These are phyloP conservation scores for Hydra vulgaris DNA, from an alignment of 30 jellyfish, hydroid and myxozoan species.

Conservation along the genomic window DNA sequence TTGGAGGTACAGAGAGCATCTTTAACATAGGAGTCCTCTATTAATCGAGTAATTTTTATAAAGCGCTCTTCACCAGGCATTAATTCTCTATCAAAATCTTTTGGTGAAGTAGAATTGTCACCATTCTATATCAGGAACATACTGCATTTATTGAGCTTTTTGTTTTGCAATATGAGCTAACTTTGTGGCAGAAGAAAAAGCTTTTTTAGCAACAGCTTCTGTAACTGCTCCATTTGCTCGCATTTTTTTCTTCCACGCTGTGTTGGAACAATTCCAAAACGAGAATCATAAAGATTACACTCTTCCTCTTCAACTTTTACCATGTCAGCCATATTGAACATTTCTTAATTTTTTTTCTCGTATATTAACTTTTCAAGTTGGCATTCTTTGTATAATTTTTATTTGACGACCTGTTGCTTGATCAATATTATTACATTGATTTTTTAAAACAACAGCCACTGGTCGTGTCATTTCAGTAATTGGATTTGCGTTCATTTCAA, in stretches of 20 bases:
- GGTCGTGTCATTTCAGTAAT: constrained; percentile 77
- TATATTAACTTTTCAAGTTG: constrained; percentile 86
- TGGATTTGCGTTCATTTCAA: constrained; percentile 17
- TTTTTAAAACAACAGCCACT: constrained; percentile 93
- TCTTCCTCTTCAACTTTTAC: constrained; percentile 34
- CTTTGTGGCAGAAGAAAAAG: constrained; percentile 97
- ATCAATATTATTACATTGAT: constrained; percentile 84
- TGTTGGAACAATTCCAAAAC: constrained; percentile 39
- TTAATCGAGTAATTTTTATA: constrained; percentile 45
- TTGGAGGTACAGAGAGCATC: constrained; percentile 96
- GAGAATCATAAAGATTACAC: constrained; percentile 74
- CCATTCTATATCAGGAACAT: constrained; percentile 93
- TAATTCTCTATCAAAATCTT: constrained; percentile 55
- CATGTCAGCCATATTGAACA: constrained; percentile 44
- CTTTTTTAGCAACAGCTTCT: constrained; percentile 81
- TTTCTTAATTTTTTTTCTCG: constrained; percentile 82
- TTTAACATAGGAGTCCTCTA: constrained; percentile 84
- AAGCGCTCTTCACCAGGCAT: constrained; percentile 37
- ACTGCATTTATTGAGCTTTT: constrained; percentile 33
- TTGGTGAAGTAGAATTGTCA: constrained; percentile 83
- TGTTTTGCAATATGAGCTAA: constrained; percentile 82
- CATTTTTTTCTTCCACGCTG: constrained; percentile 61
- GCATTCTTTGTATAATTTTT: constrained; percentile 82
- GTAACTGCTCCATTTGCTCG: constrained; percentile 96
- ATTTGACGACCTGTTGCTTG: constrained; percentile 81